Evolutionary conservation across 1,140 invertebrate genomes (phyloP), one percentile per base, ranked within the genome.

Genomic region (Lordiphosa collinella): DNA sequence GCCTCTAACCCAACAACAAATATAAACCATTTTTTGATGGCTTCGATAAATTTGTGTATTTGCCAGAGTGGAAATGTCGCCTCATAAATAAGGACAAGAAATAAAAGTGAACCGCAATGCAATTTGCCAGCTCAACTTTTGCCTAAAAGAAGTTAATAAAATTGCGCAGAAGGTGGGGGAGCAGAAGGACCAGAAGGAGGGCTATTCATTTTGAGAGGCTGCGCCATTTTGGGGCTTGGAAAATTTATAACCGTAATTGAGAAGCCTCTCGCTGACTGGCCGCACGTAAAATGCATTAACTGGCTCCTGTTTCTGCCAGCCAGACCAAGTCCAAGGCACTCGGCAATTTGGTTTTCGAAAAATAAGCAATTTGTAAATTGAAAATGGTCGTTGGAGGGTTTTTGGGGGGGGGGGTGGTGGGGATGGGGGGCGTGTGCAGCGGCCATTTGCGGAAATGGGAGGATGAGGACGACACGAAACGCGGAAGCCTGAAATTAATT

Each of bases 401-500:
- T 5, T n/a, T n/a, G 35, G 35, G 10, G 5, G 13, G 5, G 10
- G 2, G 16, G 48, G 8, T 3, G 3, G 46, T 29, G 48, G 69
- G 50, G 34, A 43, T 12, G 14, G 25, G 59, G 16, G 53, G 50
- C 62, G 68, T 63, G 25, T 64, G 53, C 66, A 70, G 65, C 49
- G 55, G 54, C 62, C 60, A 54, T 61, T 43, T 60, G 36, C 67
- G 25, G 47, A 67, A 18, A 63, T 54, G 63, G 62, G 40, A 55
- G 55, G 59, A 18, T 4, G 35, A 40, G 12, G 62, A 37, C 47
- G 54, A 56, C 55, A 62, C 32, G 59, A 65, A 78, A 66, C 68
- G 80, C 79, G 62, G 76, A 76, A 74, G 82, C 79, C 73, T 55
- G 78, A 88, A 88, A 88, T 88, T 88, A 88, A 88, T 88, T 88